Evolutionary conservation across 2,113 vertebrate species (phyloP).

Genomic region (Trichechus manatus): DNA sequence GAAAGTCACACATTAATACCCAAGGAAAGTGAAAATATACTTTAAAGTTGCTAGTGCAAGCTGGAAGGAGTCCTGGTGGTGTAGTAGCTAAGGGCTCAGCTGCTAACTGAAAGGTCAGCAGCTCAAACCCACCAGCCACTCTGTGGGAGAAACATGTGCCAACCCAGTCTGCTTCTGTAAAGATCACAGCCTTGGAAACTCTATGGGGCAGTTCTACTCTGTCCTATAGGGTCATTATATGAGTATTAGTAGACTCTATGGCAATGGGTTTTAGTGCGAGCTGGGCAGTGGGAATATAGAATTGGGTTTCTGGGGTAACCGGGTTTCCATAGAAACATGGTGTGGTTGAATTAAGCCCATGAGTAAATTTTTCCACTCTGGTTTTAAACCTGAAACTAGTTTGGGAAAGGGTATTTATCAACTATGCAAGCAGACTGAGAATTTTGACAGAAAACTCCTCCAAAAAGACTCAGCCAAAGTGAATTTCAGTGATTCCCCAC

Average conservation of each 20-base stretch:
- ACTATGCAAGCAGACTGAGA: not conserved
- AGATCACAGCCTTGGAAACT: not conserved
- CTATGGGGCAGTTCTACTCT: not conserved
- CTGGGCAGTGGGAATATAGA: not conserved
- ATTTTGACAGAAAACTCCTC: not conserved
- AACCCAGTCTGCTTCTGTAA: not conserved
- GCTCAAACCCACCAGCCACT: not conserved
- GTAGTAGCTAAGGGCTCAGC: no score
- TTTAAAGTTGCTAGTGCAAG: not conserved
- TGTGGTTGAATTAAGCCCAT: not conserved
- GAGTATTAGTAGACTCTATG: not conserved
- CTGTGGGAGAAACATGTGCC: not conserved
- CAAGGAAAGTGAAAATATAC: not conserved
- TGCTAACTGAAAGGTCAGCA: no score
- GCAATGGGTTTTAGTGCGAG: no score
- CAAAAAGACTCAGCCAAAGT: not conserved
- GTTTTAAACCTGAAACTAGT: not conserved
- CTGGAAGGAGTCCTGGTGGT: not conserved
- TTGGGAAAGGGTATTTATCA: not conserved
- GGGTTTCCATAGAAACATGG: constrained; percentile 29
- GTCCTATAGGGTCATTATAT: not conserved
- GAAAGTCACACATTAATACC: not conserved
- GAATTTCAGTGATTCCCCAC: not conserved
- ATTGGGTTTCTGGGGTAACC: not conserved
- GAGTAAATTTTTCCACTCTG: not conserved